A percentile compares a stretch with the other conserved stretches of the same genome.
phyloP scores from a whole-genome alignment of 2,113 vertebrate species.

The Aphyosemion australe region DNA sequence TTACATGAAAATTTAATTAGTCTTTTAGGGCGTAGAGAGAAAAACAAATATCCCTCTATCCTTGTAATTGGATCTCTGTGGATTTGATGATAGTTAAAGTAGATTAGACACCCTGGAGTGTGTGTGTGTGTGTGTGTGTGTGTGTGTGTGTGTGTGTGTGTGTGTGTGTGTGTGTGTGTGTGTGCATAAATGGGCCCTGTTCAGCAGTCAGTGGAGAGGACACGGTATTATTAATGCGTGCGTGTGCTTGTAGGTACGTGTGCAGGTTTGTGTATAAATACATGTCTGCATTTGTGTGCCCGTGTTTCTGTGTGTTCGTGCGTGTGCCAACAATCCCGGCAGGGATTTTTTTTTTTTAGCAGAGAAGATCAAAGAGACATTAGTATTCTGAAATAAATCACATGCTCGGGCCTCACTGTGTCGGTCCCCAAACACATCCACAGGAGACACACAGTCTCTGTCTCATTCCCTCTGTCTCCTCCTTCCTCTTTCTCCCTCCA shows the following conservation, averaged over 20 bases:
- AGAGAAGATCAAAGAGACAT: slow-evolving; percentile 79
- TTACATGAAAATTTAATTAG: slow-evolving; percentile 79
- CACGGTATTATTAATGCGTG: background rate
- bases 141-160: slow-evolving; percentile 45
- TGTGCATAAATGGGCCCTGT: slow-evolving; percentile 6
- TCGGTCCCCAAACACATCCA: slow-evolving; percentile 72
- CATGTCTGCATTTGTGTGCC: slow-evolving; percentile 44
- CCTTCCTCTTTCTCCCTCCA: slow-evolving; percentile 51
- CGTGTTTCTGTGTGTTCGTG: slow-evolving; percentile 23
- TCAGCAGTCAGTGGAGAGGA: too few species aligned
- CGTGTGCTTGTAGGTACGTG: slow-evolving; percentile 48
- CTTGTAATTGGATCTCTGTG: slow-evolving; percentile 79
- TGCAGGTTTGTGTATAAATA: slow-evolving; percentile 45
- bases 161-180: slow-evolving; percentile 47
- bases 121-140: slow-evolving; percentile 28
- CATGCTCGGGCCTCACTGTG: slow-evolving; percentile 65
- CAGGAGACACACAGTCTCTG: slow-evolving; percentile 56
- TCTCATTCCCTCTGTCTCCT: slow-evolving; percentile 54
- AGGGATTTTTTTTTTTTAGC: slow-evolving; percentile 70
- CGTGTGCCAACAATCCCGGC: slow-evolving; percentile 63
- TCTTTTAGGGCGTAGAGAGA: slow-evolving; percentile 74
- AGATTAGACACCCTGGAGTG: slow-evolving; percentile 72
- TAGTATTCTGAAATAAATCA: slow-evolving; percentile 81
- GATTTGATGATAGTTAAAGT: slow-evolving; percentile 77
- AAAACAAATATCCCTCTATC: slow-evolving; percentile 78